phyloP scores from a whole-genome alignment of 2,888 invertebrate genomes.

The Mimumesa dahlbomi region DNA sequence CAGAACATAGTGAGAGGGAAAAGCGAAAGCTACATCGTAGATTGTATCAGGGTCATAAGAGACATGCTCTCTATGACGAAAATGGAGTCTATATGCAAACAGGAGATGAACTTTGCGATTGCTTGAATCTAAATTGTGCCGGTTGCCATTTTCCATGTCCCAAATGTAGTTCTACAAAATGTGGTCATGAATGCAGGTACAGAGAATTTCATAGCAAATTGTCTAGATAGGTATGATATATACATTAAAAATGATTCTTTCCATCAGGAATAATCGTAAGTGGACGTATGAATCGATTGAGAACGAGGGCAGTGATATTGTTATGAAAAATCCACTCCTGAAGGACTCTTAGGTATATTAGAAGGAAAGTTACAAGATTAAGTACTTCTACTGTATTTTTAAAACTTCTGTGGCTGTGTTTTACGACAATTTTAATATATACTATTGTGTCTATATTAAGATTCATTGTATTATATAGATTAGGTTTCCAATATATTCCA shows the following conservation, averaged over 20 bases:
- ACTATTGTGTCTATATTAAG: neutral
- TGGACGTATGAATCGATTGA: conserved; percentile 90
- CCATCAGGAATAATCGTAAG: conserved; percentile 87
- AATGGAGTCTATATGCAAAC: conserved; percentile 84
- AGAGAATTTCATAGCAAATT: neutral
- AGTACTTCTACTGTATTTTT: neutral
- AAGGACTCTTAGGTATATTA: conserved; percentile 47
- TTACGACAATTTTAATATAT: neutral
- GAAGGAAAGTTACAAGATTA: neutral
- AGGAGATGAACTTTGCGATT: conserved; percentile 91
- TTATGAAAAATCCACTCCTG: conserved; percentile 82
- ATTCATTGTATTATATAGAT: neutral
- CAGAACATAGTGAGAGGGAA: conserved; percentile 89
- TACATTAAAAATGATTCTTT: no score
- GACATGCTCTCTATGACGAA: conserved; percentile 86
- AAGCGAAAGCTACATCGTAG: conserved; percentile 88
- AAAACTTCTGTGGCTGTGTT: neutral
- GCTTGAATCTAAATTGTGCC: conserved; percentile 87
- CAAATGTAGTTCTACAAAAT: conserved; percentile 88
- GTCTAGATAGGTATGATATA: neutral
- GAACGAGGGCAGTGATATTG: conserved; percentile 89
- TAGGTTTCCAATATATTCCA: neutral
- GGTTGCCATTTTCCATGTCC: conserved; percentile 93
- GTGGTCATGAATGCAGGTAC: conserved; percentile 90
- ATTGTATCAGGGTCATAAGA: conserved; percentile 82